phyloP scores from a whole-genome alignment of 2,888 invertebrate species.

The Dastarcus helophoroides region DNA sequence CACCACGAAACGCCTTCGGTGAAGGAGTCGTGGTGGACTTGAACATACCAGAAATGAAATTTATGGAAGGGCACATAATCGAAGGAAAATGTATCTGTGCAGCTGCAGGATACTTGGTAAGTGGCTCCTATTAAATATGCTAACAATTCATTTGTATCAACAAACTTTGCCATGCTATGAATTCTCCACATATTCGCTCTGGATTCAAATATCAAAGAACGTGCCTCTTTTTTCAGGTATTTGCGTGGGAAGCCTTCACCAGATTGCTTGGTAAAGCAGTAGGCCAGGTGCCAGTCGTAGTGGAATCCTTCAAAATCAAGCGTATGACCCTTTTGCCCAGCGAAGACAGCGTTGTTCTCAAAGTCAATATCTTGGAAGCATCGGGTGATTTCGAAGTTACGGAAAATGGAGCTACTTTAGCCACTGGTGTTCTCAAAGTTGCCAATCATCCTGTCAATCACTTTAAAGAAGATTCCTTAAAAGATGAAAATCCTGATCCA shows the following conservation, averaged over 20 bases:
- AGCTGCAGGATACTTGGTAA: constrained; percentile 43
- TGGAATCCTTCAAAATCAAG: constrained; percentile 45
- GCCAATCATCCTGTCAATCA: constrained; percentile 43
- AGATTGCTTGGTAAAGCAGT: constrained; percentile 29
- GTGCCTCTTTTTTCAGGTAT: constrained; percentile 23
- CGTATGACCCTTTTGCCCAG: constrained; percentile 44
- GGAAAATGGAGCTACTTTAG: constrained; percentile 54
- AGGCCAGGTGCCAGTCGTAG: constrained; percentile 40
- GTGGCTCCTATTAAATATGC: too few species aligned
- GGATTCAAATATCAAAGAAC: too few species aligned
- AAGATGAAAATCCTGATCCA: not conserved
- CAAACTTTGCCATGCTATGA: too few species aligned
- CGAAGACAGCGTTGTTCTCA: constrained; percentile 26
- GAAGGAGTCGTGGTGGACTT: constrained; percentile 70
- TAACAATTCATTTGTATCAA: too few species aligned
- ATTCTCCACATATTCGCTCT: too few species aligned
- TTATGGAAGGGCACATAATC: constrained; percentile 19
- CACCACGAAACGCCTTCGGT: constrained; percentile 54
- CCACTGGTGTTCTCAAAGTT: constrained; percentile 50
- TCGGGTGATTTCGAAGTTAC: constrained; percentile 25
- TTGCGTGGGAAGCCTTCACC: constrained; percentile 44
- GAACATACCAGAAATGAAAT: constrained; percentile 12
- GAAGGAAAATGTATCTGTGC: constrained; percentile 40
- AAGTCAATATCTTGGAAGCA: constrained; percentile 20
- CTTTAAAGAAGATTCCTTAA: constrained; percentile 34